A percentile compares a stretch with the other conserved stretches of the same genome.
phyloP scores from a whole-genome alignment of 2,113 vertebrate species.

The Lepus europaeus region DNA sequence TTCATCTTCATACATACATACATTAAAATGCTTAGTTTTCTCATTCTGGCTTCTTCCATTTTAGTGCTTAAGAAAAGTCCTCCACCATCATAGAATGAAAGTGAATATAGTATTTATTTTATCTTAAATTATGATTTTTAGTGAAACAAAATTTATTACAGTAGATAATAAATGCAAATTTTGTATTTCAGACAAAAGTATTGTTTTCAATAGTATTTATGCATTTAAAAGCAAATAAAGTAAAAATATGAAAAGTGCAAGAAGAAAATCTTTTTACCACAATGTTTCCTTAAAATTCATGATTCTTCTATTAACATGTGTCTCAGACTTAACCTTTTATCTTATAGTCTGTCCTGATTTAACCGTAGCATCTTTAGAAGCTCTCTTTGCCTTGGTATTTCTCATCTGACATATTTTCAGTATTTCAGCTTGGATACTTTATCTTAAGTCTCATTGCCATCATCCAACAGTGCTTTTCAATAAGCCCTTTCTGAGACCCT shows the following conservation, averaged over 20 bases:
- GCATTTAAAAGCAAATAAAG: neutral
- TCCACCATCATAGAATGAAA: neutral
- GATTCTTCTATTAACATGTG: neutral
- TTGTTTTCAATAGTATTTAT: neutral
- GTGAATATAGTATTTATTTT: neutral
- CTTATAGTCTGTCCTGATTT: neutral
- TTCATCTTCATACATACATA: neutral
- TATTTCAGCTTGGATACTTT: neutral
- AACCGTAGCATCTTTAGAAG: neutral
- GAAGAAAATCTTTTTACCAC: neutral
- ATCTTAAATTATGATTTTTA: neutral
- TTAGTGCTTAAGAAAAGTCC: neutral
- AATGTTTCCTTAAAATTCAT: neutral
- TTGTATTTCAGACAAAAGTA: neutral
- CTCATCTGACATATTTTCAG: neutral
- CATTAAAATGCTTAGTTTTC: neutral
- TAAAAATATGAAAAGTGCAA: neutral
- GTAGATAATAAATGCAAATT: neutral
- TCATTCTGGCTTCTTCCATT: slow-evolving; percentile 56
- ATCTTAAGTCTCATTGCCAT: neutral
- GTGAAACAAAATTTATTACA: neutral
- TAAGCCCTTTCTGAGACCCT: neutral
- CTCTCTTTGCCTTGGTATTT: neutral
- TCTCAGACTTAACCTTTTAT: neutral
- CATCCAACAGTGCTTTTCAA: neutral